A percentile compares a stretch with the other conserved stretches of the same genome.
These are phyloP conservation scores for Melipona beecheii DNA, from an alignment of 2,888 invertebrate genomes.

Conservation along the genomic window DNA sequence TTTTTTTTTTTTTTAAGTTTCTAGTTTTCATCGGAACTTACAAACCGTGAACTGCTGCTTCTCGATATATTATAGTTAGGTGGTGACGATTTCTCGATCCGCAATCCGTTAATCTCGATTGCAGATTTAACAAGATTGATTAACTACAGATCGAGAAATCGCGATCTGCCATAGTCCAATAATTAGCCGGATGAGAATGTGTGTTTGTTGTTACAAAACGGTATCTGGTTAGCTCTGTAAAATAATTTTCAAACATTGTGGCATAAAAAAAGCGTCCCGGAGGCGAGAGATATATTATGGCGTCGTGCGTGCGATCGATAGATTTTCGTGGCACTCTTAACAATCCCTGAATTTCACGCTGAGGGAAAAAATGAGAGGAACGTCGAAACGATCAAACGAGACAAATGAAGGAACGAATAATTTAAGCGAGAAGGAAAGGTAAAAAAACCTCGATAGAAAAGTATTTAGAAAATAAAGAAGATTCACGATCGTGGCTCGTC, in stretches of 20 bases:
- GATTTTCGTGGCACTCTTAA: background rate
- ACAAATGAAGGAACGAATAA: background rate
- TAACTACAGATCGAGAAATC: slow-evolving; percentile 18
- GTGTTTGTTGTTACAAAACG: slow-evolving; percentile 9
- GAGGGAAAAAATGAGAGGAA: background rate
- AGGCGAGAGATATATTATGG: slow-evolving; percentile 5
- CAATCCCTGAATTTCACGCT: slow-evolving; percentile 56
- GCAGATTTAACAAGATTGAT: background rate
- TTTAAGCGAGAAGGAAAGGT: background rate
- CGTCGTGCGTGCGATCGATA: slow-evolving; percentile 10
- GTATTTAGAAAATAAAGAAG: background rate
- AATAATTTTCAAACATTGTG: background rate
- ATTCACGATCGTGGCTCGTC: slow-evolving; percentile 19
- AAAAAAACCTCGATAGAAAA: background rate
- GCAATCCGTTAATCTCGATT: background rate
- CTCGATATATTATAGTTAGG: background rate
- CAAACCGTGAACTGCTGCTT: background rate
- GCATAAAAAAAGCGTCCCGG: background rate
- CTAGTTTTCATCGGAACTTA: background rate
- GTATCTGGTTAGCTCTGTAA: slow-evolving; percentile 11
- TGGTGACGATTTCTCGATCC: slow-evolving; percentile 6
- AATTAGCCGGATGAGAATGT: slow-evolving; percentile 8
- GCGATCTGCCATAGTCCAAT: background rate
- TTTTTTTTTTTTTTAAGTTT: background rate
- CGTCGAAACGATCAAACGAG: background rate